Evolutionary conservation across 2,113 vertebrate species (phyloP), one percentile per base, ranked within the genome.

Genomic region (Tragelaphus imberbis): DNA sequence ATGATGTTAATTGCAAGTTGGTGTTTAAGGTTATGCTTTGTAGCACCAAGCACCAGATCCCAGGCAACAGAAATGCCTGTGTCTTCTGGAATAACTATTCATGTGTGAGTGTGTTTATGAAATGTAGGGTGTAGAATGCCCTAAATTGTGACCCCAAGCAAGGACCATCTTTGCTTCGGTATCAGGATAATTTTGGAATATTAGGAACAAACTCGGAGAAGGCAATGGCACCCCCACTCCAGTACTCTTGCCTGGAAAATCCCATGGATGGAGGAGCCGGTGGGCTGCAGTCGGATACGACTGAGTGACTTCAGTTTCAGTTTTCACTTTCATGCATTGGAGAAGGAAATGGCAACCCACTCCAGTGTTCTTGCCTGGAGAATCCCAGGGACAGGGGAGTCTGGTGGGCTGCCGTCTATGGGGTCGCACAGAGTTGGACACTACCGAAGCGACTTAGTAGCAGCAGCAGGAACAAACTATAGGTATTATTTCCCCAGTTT

Each of bases 181-280:
- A 19, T 84, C 56, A 88, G 47, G 30, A 16, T 15, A 63, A 92
- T 84, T 84, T 88, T 53, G 92, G 77, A 79, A 84, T 80, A 80
- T 44, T 80, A 68, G 61, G 61, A 63, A 63, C 61, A 63, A 33
- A 63, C 61, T 63, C 3, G 2, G 61, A 33, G 61, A 63, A 15
- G 28, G 61, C 28, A 15, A 33, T 16, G 28, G 28, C 6, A 63
- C 61, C 61, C 61, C 61, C 14, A 63, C 28, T 63, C 61, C 61
- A 63, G 12, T 63, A 33, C 14, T 63, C 61, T 7, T 63, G 61
- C 61, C 61, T 33, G 61, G 14, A 33, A 28, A 63, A 15, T 7
- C 61, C 61, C 61, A 33, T 3, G 61, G 28, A 63, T 3, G 14
- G 28, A 15, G 13, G 28, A 63, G 28, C 28, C 28, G 13, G 28